Percentiles rank a stretch among this genome's conserved stretches.
These are phyloP conservation scores for Lepeophtheirus salmonis DNA, from an alignment of 1,140 invertebrate species.

Conservation along the genomic window DNA sequence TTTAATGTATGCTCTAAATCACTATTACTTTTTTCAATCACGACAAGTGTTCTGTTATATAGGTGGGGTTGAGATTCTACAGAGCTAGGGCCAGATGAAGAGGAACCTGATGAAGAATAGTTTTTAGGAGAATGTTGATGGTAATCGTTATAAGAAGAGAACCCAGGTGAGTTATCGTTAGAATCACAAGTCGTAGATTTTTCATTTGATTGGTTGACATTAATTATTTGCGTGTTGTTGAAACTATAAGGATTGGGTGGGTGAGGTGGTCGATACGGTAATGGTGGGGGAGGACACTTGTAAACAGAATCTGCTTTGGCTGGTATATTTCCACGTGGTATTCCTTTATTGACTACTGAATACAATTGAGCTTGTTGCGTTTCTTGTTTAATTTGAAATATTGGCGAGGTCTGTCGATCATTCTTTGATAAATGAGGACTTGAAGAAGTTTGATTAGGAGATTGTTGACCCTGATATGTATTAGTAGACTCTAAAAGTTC, in stretches of 20 bases:
- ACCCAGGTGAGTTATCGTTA: too few relatives aligned
- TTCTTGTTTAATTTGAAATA: not conserved
- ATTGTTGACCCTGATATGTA: not conserved
- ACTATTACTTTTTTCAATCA: conserved; percentile 17
- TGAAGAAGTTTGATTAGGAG: not conserved
- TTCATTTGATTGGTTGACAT: too few relatives aligned
- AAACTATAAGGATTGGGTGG: not conserved
- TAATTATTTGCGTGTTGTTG: conserved; percentile 1
- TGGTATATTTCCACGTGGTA: not conserved
- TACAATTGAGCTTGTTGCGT: not conserved
- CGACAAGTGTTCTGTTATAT: conserved; percentile 12
- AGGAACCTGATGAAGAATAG: not conserved
- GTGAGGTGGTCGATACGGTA: not conserved
- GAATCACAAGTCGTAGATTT: too few relatives aligned
- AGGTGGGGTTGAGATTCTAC: conserved; percentile 6
- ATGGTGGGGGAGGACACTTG: not conserved
- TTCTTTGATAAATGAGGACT: not conserved
- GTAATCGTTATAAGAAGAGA: too few relatives aligned
- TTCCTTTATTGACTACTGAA: not conserved
- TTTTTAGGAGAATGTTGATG: too few relatives aligned
- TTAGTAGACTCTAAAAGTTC: conserved; percentile 10
- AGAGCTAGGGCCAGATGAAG: conserved; percentile 10
- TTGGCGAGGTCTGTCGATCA: not conserved
- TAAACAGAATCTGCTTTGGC: not conserved
- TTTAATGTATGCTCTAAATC: conserved; percentile 13